A percentile compares a stretch with the other conserved stretches of the same genome.
These are phyloP conservation scores for Capromys pilorides DNA, from an alignment of 2,797 vertebrate species.

Conservation along the genomic window DNA sequence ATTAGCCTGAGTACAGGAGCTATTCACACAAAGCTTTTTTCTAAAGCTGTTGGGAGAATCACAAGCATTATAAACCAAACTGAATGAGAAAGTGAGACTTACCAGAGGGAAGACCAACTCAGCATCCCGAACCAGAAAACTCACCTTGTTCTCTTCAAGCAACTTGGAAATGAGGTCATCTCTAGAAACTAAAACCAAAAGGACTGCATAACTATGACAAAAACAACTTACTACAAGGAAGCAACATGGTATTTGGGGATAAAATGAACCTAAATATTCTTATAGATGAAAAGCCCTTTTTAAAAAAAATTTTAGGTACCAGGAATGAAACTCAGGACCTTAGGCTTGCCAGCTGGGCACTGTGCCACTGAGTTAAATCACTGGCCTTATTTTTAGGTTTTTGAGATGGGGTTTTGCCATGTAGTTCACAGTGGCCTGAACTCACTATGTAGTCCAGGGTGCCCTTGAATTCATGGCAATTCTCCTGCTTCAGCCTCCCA, in stretches of 20 bases:
- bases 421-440: not conserved
- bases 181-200: slow-evolving; percentile 84
- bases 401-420: not conserved
- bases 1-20: not conserved
- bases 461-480: not conserved
- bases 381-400: not conserved
- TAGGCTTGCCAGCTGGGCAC: too few species aligned
- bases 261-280: not conserved
- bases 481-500: not conserved
- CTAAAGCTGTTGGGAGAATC: not conserved
- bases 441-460: not conserved
- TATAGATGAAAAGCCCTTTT: not conserved
- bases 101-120: not conserved
- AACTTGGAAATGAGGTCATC: slow-evolving; percentile 84
- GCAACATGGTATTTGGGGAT: not conserved
- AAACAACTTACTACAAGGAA: not conserved
- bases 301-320: too few species aligned
- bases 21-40: not conserved
- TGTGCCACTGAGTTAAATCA: too few species aligned
- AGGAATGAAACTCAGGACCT: too few species aligned
- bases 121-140: slow-evolving; percentile 38
- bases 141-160: slow-evolving; percentile 85
- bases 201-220: slow-evolving; percentile 35
- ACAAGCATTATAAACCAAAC: not conserved
- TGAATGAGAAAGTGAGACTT: not conserved